Base-by-base conservation (phyloP, 2,113 vertebrate genomes). In the Columba janthina region DNA sequence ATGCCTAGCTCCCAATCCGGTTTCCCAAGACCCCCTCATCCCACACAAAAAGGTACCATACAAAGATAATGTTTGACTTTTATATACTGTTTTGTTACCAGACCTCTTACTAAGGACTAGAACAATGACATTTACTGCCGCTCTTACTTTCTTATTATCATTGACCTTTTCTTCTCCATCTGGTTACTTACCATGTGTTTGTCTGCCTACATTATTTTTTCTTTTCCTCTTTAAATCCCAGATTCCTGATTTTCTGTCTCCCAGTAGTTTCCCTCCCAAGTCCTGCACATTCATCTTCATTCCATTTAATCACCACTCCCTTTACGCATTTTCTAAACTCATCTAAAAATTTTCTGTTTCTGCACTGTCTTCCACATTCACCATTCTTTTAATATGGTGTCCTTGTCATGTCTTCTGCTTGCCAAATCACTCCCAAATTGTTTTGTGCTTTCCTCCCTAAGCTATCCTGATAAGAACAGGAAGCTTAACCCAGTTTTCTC, bases 1-100 rank as follows among this genome's bases (percentile, higher is more conserved):
- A 97, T 97, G 96, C 96, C 95, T 97, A 97, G 94, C 96, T 97
- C 96, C 90, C 96, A 92, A 96, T 90, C 96, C 94, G 94, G 96
- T 97, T 96, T 97, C 96, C 96, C 96, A 97, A 97, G 96, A 97
- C 93, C 94, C 95, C 96, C 96, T 97, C 96, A 97, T 97, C 93
- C 96, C 95, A 96, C 96, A 96, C 93, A 95, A 97, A 96, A 97
- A 96, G 96, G 96, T 97, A 97, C 96, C 94, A 96, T 96, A 69
- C 85, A 93, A 96, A 95, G 90, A 93, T 95, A 90, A 94, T 97
- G 94, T 97, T 97, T 97, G 54, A 90, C 79, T 96, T 96, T 93
- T 95, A 87, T 97, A 82, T 94, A 96, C 48, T 97, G 95, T 94
- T 94, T 88, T 97, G 92, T 96, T 96, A 92, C 48, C 78, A 83